phyloP scores from a whole-genome alignment of 2,888 invertebrate species.

The Podotricha telesiphe region DNA sequence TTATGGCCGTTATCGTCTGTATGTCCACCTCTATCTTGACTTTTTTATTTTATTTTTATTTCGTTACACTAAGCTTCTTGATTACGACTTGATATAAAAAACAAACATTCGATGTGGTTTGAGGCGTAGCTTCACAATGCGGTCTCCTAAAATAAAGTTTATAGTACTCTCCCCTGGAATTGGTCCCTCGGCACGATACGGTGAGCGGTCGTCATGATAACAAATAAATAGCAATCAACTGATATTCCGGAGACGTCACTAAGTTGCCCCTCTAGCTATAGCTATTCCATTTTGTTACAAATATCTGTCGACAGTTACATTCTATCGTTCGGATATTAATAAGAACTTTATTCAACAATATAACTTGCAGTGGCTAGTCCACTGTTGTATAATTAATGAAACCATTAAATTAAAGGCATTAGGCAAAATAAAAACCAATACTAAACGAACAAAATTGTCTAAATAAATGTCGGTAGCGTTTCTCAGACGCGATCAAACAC shows the following conservation, averaged over 20 bases:
- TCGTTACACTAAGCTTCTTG: conserved; percentile 35
- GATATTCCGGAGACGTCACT: conserved; percentile 66
- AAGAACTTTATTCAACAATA: no score
- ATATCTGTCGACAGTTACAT: conserved; percentile 5
- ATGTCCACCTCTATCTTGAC: conserved; percentile 35
- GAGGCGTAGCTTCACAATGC: conserved; percentile 30
- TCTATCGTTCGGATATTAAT: background rate
- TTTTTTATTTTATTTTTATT: conserved; percentile 37
- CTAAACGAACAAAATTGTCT: background rate
- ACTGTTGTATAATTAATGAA: no score
- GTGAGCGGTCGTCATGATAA: conserved; percentile 44
- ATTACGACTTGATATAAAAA: conserved; percentile 35
- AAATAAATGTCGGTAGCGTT: conserved; percentile 27
- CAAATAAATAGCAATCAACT: conserved; percentile 72
- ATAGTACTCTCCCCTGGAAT: conserved; percentile 42
- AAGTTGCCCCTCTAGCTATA: conserved; percentile 45
- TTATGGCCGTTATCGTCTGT: conserved; percentile 38
- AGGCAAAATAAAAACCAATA: conserved; percentile 29
- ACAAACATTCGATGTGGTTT: conserved; percentile 23
- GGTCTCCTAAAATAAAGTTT: conserved; percentile 43
- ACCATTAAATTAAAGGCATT: background rate
- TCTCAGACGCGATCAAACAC: conserved; percentile 39
- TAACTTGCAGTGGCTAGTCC: no score
- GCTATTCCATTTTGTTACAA: conserved; percentile 41
- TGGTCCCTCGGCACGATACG: conserved; percentile 36